Base-by-base conservation (phyloP, 2,797 vertebrate genomes). In the Acomys russatus region DNA sequence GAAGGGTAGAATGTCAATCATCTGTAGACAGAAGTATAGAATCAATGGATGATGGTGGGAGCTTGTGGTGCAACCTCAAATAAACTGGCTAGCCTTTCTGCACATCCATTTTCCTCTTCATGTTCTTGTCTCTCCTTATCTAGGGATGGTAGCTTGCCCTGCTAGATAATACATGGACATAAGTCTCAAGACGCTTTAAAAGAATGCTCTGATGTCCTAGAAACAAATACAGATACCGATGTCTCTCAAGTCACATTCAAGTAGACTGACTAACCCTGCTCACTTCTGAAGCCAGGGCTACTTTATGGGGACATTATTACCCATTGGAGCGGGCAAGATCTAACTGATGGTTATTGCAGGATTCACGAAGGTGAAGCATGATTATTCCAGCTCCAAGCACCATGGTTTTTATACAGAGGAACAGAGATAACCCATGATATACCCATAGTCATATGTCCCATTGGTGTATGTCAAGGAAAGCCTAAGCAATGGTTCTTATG, bases 281-380 rank as follows among this genome's bases (percentile, higher is more conserved):
- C 92, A 73, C 82, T 76, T 97, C 90, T 86, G 76, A 54, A 88
- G 25, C 66, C 82, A 96, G 85, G 93, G 54, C 64, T 35, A 33
- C 64, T 91, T 83, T 63, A 49, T 79, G 76, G 5, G 23, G 87
- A 91, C 64, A 94, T 66, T 79, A 87, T 92, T 63, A 88, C 10
- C 35, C 54, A 92, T 83, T 89, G 94, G 78, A 33, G 0, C 89
- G 78, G 83, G 63, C n/a, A 96, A 86, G n/a, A 63, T 80, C 89
- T 91, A 90, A 96, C 78, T 84, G 71, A 94, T 88, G 71, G 89
- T 94, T 94, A 91, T 17, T 91, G n/a, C 54, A 94, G 71, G 95
- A 79, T 22, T 68, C 82, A 88, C 33, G 33, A 96, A 59, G 83
- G 71, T 77, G 92, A 44, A 95, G 87, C 84, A 89, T 91, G 70